A percentile compares a stretch with the other conserved stretches of the same genome.
Evolutionary conservation across 2,113 vertebrate species (phyloP).

Genomic region (Alces alces): DNA sequence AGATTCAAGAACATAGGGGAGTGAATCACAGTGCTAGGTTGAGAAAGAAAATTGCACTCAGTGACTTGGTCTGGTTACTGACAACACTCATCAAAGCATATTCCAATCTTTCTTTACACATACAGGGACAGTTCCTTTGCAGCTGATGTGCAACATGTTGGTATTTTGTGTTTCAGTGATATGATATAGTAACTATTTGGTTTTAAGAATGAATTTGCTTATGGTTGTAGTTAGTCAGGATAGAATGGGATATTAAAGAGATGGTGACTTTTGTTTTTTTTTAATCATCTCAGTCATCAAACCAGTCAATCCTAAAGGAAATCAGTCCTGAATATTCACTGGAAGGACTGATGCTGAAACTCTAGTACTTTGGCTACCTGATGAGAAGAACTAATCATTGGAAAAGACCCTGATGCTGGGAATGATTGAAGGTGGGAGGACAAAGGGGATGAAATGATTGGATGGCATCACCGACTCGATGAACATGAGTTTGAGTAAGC

Average conservation of each 20-base stretch:
- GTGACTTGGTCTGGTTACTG: not conserved
- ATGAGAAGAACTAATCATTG: not conserved
- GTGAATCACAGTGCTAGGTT: not conserved
- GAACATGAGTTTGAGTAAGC: not conserved
- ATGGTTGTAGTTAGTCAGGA: not conserved
- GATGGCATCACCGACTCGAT: not conserved
- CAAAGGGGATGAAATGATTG: not conserved
- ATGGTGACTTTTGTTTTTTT: not conserved
- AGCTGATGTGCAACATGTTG: not conserved
- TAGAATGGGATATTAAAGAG: not conserved
- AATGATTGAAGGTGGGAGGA: not conserved
- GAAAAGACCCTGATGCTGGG: not conserved
- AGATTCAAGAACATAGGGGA: not conserved
- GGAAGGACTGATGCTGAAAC: not conserved
- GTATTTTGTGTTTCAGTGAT: not conserved
- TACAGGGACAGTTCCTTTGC: not conserved
- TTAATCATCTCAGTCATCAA: not conserved
- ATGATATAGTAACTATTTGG: not conserved
- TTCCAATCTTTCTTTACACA: not conserved
- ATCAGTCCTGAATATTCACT: not conserved
- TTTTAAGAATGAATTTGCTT: not conserved
- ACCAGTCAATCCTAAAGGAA: not conserved
- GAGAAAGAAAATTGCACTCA: not conserved
- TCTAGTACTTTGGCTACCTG: not conserved
- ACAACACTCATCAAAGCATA: not conserved